Evolutionary conservation across 2,797 vertebrate genomes (phyloP).

Genomic region (Vipera ursinii): DNA sequence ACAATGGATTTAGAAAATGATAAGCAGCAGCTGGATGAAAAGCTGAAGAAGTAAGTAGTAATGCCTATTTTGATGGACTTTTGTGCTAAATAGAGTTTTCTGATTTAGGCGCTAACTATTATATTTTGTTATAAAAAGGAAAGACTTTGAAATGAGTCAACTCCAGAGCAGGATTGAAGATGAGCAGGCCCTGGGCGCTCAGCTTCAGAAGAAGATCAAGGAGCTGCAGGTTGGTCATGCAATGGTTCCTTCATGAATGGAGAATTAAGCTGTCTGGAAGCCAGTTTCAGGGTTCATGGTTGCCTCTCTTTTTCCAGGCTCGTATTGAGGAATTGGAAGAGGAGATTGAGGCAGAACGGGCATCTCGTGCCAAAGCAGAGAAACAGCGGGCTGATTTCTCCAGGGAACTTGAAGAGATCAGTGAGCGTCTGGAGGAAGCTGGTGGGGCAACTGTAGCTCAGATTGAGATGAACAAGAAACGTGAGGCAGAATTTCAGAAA

Average conservation of each 20-base stretch:
- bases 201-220: conserved; percentile 82
- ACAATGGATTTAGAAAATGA: conserved; percentile 73
- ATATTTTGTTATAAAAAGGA: conserved; percentile 57
- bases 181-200: conserved; percentile 74
- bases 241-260: background rate
- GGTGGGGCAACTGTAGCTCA: conserved; percentile 75
- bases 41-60: conserved; percentile 56
- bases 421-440: conserved; percentile 80
- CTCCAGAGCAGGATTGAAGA: conserved; percentile 79
- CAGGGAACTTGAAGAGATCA: conserved; percentile 83
- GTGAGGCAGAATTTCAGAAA: conserved; percentile 77
- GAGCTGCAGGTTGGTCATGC: conserved; percentile 70
- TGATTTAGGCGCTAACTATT: background rate
- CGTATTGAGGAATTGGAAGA: conserved; percentile 84
- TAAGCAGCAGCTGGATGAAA: conserved; percentile 58
- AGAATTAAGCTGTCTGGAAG: background rate
- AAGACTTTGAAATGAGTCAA: conserved; percentile 79
- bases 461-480: conserved; percentile 80
- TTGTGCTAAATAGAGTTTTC: background rate
- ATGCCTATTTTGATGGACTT: no score
- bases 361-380: conserved; percentile 81
- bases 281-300: background rate
- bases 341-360: conserved; percentile 80
- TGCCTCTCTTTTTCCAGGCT: conserved; percentile 64
- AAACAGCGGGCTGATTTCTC: conserved; percentile 80